These are phyloP conservation scores for Lottia gigantea DNA, from an alignment of 2,888 invertebrate species.

Conservation along the genomic window DNA sequence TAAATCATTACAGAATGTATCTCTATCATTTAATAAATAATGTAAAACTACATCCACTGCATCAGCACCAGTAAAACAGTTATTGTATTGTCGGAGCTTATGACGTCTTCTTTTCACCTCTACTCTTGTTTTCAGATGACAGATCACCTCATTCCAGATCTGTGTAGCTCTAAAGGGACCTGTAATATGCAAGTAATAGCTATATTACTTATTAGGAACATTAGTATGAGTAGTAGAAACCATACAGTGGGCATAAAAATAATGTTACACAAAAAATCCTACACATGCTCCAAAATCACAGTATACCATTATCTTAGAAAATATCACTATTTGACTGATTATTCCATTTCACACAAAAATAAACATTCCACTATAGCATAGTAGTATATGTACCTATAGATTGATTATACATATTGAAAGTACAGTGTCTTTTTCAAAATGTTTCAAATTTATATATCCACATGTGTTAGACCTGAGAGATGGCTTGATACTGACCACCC, in stretches of 20 bases:
- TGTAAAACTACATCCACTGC: constrained; percentile 63
- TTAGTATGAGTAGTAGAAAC: too few species aligned
- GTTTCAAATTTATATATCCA: not conserved
- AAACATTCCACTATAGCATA: too few species aligned
- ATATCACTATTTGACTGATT: too few species aligned
- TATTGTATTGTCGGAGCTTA: constrained; percentile 57
- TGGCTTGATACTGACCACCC: not conserved
- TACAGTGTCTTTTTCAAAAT: too few species aligned
- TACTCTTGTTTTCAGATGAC: constrained; percentile 55
- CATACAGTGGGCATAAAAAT: not conserved
- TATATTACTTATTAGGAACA: not conserved
- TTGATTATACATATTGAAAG: not conserved
- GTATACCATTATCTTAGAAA: too few species aligned
- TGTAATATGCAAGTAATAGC: constrained; percentile 22
- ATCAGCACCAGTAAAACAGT: constrained; percentile 63
- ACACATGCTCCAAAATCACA: too few species aligned
- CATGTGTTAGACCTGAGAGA: not conserved
- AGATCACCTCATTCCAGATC: constrained; percentile 65
- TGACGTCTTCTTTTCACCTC: constrained; percentile 57
- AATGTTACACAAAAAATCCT: too few species aligned
- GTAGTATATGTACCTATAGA: not conserved
- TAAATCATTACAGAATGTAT: constrained; percentile 53
- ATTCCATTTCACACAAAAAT: too few species aligned
- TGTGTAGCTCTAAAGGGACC: constrained; percentile 63
- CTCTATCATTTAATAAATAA: constrained; percentile 54